phyloP scores from a whole-genome alignment of 2,113 vertebrate species.

The Colaptes auratus region DNA sequence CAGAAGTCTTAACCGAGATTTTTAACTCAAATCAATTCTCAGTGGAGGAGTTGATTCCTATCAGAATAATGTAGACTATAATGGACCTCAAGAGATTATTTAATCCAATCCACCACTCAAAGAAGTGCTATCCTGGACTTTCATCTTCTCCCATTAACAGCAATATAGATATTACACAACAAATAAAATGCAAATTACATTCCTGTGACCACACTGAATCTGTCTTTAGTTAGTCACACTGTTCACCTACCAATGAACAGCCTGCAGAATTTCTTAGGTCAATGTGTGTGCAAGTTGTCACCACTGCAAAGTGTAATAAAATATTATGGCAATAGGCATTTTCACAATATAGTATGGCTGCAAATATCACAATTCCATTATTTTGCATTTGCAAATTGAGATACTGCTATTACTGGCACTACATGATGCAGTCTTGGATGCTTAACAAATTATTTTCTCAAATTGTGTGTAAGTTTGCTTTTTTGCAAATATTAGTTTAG shows the following conservation, averaged over 20 bases:
- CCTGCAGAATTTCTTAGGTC: not conserved
- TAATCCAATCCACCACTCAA: not conserved
- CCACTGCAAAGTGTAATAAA: not conserved
- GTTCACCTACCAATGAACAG: not conserved
- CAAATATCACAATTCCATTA: not conserved
- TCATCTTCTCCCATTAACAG: not conserved
- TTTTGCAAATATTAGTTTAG: not conserved
- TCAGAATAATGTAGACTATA: not conserved
- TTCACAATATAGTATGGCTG: not conserved
- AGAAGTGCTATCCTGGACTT: not conserved
- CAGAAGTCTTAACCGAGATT: not conserved
- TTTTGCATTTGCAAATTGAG: not conserved
- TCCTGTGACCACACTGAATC: not conserved
- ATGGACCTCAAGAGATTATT: not conserved
- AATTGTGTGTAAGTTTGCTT: not conserved
- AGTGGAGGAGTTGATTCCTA: not conserved
- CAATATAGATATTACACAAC: not conserved
- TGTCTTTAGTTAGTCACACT: not conserved
- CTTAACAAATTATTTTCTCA: not conserved
- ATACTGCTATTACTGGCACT: not conserved
- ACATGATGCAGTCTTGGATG: not conserved
- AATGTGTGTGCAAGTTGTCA: not conserved
- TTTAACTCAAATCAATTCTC: not conserved
- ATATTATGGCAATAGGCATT: not conserved
- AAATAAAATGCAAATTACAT: not conserved